Evolutionary conservation across 2,888 invertebrate genomes (phyloP).

Genomic region (Drosophila anomalipes): DNA sequence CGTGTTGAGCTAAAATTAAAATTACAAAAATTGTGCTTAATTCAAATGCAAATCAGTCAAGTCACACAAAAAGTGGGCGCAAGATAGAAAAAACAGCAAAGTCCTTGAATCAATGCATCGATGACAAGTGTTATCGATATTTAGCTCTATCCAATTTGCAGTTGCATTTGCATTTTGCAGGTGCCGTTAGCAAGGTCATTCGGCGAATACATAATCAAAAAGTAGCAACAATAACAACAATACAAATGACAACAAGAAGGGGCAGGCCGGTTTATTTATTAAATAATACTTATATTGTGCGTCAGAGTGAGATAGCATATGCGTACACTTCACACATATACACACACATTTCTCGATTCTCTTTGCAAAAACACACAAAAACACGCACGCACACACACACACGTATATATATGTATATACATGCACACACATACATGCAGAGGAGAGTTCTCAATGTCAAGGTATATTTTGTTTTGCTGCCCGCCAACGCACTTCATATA

Average conservation of each 20-base stretch:
- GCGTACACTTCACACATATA: constrained; percentile 29
- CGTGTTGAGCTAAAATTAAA: constrained; percentile 21
- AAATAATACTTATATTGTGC: constrained; percentile 50
- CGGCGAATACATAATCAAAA: constrained; percentile 36
- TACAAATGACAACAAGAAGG: constrained; percentile 27
- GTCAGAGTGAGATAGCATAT: constrained; percentile 41
- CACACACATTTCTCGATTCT: constrained; percentile 16
- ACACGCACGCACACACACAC: constrained; percentile 17
- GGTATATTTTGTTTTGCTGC: constrained; percentile 56
- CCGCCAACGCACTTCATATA: constrained; percentile 31
- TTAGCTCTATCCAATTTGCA: background rate
- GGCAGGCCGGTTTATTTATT: constrained; percentile 53
- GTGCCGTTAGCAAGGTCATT: constrained; percentile 51
- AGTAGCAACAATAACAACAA: constrained; percentile 27
- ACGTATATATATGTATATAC: background rate
- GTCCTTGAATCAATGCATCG: constrained; percentile 30
- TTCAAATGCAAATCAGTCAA: background rate
- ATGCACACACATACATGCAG: background rate
- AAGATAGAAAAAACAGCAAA: background rate
- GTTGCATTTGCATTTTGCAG: constrained; percentile 33
- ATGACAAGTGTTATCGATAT: constrained; percentile 38
- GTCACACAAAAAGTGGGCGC: background rate
- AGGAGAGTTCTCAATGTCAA: constrained; percentile 70
- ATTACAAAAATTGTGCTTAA: background rate
- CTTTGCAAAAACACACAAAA: constrained; percentile 49